phyloP scores from a whole-genome alignment of 2,888 invertebrate genomes.

The Willowsia nigromaculata region DNA sequence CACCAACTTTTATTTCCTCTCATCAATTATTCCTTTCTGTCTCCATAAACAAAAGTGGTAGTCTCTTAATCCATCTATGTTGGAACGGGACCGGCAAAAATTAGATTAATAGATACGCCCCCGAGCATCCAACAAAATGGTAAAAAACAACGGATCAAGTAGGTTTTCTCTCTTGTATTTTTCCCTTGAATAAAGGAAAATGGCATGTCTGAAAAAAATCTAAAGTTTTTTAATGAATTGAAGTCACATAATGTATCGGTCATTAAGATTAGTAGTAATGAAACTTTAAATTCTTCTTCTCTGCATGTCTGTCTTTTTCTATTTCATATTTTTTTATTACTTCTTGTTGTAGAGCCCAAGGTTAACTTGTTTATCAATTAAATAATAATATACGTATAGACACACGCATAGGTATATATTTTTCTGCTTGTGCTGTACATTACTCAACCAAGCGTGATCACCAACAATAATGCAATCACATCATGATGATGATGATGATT shows the following conservation, averaged over 20 bases:
- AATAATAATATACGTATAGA: not conserved
- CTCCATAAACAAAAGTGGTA: not conserved
- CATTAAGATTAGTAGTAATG: slow-evolving; percentile 16
- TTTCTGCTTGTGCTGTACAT: not conserved
- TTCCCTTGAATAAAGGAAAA: not conserved
- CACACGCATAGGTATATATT: not conserved
- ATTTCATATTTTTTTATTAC: slow-evolving; percentile 23
- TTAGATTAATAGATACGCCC: slow-evolving; percentile 27
- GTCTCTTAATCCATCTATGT: not conserved
- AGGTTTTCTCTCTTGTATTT: not conserved
- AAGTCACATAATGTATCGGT: not conserved
- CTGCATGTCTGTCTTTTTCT: slow-evolving; percentile 8
- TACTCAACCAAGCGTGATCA: slow-evolving; percentile 16
- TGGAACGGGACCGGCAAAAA: not conserved
- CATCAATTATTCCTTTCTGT: not conserved
- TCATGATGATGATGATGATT: slow-evolving; percentile 20
- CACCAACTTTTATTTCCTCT: not conserved
- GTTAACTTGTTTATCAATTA: slow-evolving; percentile 40
- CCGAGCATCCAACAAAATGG: not conserved
- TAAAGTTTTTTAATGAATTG: slow-evolving; percentile 25
- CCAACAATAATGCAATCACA: slow-evolving; percentile 56
- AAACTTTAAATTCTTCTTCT: not conserved
- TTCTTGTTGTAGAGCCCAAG: slow-evolving; percentile 26
- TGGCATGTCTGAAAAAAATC: not conserved
- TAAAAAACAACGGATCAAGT: not conserved